These are phyloP conservation scores for Phoebastria nigripes DNA, from an alignment of 2,797 vertebrate species.

Conservation along the genomic window DNA sequence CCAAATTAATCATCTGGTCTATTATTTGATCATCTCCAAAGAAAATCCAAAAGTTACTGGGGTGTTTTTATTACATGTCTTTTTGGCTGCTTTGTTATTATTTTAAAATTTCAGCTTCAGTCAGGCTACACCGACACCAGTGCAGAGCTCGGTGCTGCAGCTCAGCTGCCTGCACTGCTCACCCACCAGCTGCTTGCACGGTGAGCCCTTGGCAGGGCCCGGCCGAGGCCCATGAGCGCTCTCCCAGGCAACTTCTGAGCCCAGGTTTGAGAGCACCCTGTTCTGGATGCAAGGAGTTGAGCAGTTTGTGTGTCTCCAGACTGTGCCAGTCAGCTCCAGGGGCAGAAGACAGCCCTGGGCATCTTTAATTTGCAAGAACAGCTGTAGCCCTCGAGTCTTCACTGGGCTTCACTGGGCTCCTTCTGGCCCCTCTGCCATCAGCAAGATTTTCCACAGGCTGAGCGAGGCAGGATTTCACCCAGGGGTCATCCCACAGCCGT, in stretches of 20 bases:
- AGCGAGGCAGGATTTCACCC: not conserved
- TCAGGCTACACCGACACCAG: rapidly evolving
- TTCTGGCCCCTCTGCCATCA: not conserved
- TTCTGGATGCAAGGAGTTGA: not conserved
- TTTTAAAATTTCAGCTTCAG: not conserved
- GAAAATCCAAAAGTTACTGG: not conserved
- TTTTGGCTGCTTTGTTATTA: not conserved
- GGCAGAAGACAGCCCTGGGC: not conserved
- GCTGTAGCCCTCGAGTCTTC: rapidly evolving
- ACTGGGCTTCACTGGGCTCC: not conserved
- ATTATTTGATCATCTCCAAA: not conserved
- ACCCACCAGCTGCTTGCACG: rapidly evolving
- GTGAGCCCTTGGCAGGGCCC: not conserved
- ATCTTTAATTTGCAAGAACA: not conserved
- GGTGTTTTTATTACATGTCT: not conserved
- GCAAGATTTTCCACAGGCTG: not conserved
- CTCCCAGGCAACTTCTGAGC: not conserved
- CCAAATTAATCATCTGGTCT: not conserved
- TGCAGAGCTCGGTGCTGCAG: not conserved
- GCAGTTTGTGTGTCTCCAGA: not conserved
- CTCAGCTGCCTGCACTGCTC: not conserved
- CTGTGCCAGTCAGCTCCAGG: not conserved
- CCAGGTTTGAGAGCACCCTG: not conserved
- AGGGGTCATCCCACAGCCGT: not conserved
- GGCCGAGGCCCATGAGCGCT: not conserved